A percentile compares a stretch with the other conserved stretches of the same genome.
Evolutionary conservation across 2,797 vertebrate species (phyloP).

Genomic region (Gymnodraco acuticeps): DNA sequence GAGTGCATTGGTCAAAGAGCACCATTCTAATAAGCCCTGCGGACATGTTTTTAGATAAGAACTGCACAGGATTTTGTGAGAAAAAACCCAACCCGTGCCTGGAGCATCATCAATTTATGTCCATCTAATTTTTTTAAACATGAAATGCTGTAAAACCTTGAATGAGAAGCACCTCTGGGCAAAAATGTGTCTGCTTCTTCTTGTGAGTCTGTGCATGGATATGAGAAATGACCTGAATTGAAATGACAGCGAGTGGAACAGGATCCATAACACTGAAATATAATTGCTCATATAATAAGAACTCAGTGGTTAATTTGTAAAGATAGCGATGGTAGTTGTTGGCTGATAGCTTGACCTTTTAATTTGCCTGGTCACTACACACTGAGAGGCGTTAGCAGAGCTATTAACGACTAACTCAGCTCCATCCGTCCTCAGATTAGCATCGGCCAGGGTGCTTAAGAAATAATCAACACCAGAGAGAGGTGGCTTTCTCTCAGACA

Average conservation of each 20-base stretch:
- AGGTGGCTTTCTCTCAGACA: slow-evolving; percentile 35
- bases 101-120: slow-evolving; percentile 20
- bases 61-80: neutral
- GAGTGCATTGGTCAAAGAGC: slow-evolving; percentile 24
- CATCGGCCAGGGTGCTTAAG: slow-evolving; percentile 28
- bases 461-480: slow-evolving; percentile 58
- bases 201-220: slow-evolving; percentile 19
- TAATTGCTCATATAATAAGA: slow-evolving; percentile 15
- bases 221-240: slow-evolving; percentile 39
- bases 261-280: slow-evolving; percentile 13
- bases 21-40: slow-evolving; percentile 4
- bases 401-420: slow-evolving; percentile 56
- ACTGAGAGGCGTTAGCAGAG: slow-evolving; percentile 46
- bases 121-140: slow-evolving; percentile 15
- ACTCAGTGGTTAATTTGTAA: slow-evolving; percentile 30
- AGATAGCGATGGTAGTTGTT: neutral
- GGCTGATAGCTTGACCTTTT: slow-evolving; percentile 43
- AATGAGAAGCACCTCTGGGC: slow-evolving; percentile 16
- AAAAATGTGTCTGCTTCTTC: slow-evolving; percentile 23
- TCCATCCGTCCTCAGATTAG: slow-evolving; percentile 55
- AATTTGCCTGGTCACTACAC: slow-evolving; percentile 45
- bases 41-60: slow-evolving; percentile 18
- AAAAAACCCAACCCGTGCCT: neutral
- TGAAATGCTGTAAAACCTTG: slow-evolving; percentile 19
- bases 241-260: slow-evolving; percentile 25